Base-by-base conservation (phyloP, 2,797 vertebrate genomes). In the Molothrus aeneus region DNA sequence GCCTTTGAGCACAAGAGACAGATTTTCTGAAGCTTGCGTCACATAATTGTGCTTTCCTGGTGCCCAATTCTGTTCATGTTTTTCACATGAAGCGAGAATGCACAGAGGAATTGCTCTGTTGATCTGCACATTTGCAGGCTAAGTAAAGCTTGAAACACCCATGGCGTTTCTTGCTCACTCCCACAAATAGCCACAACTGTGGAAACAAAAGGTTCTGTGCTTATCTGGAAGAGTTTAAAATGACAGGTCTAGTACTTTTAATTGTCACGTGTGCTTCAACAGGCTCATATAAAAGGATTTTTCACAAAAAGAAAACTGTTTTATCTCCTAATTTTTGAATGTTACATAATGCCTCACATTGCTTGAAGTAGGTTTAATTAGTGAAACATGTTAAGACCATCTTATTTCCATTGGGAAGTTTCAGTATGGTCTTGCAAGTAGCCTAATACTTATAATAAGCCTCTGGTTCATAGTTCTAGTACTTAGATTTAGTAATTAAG, bases 401-500 rank as follows among this genome's bases (percentile, higher is more conserved):
- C 17, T 2, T 47, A 74, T 80, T 91, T 96, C 84, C 88, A 85
- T 2, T 50, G 32, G 88, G 56, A 92, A 91, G 71, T 87, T 89
- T 87, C 53, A 87, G 38, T 17, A 73, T 0, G 4, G 34, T 28
- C 75, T 68, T 94, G 53, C 16, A 85, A 89, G 81, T 56, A 78
- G 38, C 18, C n/a, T 77, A 32, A 57, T 77, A 43, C 25, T 71
- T 70, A 54, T 65, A 84, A 80, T 75, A 87, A 71, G 26, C 34
- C 86, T 69, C 73, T 42, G 59, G 38, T 80, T 92, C 57, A 24
- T 32, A 92, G 71, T 64, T 54, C 80, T 75, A 40, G 9, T 72
- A 38, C 32, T 73, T 74, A 57, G 66, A 74, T 82, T 84, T 43
- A 80, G 74, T 73, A 82, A 96, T 91, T 89, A 91, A 93, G 42